Conservation (phyloP, 2,113 vertebrate genomes). For the Panthera uncia region DNA sequence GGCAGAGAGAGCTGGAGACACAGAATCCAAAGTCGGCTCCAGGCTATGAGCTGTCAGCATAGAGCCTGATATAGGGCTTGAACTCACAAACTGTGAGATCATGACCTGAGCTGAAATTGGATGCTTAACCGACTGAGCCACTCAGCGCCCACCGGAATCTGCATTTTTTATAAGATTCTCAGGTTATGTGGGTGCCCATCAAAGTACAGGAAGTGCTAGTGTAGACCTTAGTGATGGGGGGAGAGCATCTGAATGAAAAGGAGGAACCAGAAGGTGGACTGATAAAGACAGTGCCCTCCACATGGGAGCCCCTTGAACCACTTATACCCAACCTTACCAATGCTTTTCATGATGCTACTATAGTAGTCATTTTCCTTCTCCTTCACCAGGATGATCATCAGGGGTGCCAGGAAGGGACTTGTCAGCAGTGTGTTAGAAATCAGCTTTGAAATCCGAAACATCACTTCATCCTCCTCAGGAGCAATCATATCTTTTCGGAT, state of each 20-base stretch:
- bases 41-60: too few relatives aligned
- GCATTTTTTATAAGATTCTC: background rate
- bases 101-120: too few relatives aligned
- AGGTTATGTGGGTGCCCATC: background rate
- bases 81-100: too few relatives aligned
- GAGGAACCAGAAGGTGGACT: background rate
- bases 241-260: background rate
- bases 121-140: too few relatives aligned
- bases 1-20: too few relatives aligned
- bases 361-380: slow-evolving; percentile 88
- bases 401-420: slow-evolving; percentile 71
- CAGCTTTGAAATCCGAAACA: slow-evolving; percentile 84
- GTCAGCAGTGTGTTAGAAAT: slow-evolving; percentile 81
- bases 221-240: background rate
- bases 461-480: slow-evolving; percentile 84
- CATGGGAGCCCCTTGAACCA: background rate
- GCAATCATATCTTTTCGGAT: slow-evolving; percentile 88
- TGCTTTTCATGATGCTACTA: slow-evolving; percentile 88
- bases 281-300: background rate
- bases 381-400: slow-evolving; percentile 80
- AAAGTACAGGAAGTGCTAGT: background rate
- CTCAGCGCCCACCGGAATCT: background rate
- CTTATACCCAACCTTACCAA: slow-evolving; percentile 84
- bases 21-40: too few relatives aligned
- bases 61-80: too few relatives aligned